Evolutionary conservation across 2,113 vertebrate genomes (phyloP).

Genomic region (Mugil cephalus): DNA sequence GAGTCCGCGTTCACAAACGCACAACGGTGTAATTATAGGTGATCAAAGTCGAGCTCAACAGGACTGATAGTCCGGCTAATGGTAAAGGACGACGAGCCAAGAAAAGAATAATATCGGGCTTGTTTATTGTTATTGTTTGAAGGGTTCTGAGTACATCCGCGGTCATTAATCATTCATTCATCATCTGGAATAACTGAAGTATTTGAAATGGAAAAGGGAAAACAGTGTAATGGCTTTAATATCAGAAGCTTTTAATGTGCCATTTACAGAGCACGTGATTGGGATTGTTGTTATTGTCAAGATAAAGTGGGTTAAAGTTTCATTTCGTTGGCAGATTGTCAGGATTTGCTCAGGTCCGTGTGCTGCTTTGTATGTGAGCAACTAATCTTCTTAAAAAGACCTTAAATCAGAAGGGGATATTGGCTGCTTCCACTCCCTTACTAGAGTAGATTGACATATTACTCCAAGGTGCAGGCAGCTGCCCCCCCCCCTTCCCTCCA

Average conservation of each 20-base stretch:
- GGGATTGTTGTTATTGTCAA: background rate
- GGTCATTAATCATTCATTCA: constrained; percentile 6
- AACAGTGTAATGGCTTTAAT: background rate
- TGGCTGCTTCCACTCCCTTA: constrained; percentile 20
- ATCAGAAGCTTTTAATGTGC: background rate
- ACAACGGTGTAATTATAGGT: constrained; percentile 31
- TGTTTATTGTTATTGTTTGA: background rate
- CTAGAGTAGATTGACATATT: constrained; percentile 25
- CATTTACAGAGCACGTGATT: background rate
- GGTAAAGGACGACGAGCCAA: constrained; percentile 21
- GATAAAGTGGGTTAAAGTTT: background rate
- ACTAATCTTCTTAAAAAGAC: constrained; percentile 26
- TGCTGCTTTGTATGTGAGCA: background rate
- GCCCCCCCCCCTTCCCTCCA: constrained; percentile 17
- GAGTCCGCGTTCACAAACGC: constrained; percentile 14
- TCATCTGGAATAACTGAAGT: background rate
- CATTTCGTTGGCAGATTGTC: background rate
- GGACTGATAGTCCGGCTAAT: constrained; percentile 48
- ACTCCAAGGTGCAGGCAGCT: constrained; percentile 40
- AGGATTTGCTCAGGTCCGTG: background rate
- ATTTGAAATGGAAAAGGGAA: constrained; percentile 11
- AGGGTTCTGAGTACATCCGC: background rate
- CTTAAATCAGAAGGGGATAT: constrained; percentile 18
- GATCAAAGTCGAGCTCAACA: constrained; percentile 50
- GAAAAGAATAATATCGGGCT: constrained; percentile 45